These are phyloP conservation scores for Tolypeutes matacus DNA, from an alignment of 2,797 vertebrate species.

Conservation along the genomic window DNA sequence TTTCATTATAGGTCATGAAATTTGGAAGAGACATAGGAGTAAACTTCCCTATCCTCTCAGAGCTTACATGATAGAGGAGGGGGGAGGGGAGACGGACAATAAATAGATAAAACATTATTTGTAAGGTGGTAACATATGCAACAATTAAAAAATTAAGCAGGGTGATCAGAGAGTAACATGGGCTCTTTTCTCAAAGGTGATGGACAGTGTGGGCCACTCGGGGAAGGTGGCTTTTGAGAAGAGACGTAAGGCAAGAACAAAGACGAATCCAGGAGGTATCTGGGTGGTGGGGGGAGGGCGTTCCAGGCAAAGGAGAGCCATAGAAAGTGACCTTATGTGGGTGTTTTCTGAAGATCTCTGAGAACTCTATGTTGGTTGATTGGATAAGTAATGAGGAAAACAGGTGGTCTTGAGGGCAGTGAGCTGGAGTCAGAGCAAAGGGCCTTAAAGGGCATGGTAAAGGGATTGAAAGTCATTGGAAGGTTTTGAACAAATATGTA, in stretches of 20 bases:
- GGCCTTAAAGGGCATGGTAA: neutral
- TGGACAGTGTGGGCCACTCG: neutral
- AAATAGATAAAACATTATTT: neutral
- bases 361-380: neutral
- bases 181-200: neutral
- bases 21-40: neutral
- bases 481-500: neutral
- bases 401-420: neutral
- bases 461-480: neutral
- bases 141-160: neutral
- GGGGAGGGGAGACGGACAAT: neutral
- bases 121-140: fast-evolving
- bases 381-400: too few species aligned
- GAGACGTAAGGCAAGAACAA: neutral
- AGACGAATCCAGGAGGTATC: neutral
- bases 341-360: neutral
- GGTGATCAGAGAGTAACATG: neutral
- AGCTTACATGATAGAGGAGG: neutral
- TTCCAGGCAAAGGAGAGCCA: neutral
- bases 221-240: neutral
- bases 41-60: neutral
- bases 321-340: neutral
- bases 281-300: neutral
- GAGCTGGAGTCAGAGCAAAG: neutral
- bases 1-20: neutral